phyloP scores from a whole-genome alignment of 2,797 vertebrate genomes.

The Hippopotamyrus pictus region DNA sequence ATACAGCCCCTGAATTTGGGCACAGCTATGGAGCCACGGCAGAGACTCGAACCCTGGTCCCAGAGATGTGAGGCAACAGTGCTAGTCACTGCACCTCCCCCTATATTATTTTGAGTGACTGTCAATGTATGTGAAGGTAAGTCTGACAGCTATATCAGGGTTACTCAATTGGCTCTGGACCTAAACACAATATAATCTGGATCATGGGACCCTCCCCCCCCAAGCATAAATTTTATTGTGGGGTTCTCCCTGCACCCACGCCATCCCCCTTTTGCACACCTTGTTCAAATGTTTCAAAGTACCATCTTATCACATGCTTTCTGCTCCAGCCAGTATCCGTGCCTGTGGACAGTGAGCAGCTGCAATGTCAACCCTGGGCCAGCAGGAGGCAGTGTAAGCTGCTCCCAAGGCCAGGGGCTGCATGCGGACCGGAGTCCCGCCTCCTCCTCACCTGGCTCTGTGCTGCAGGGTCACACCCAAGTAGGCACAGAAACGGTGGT shows the following conservation, averaged over 20 bases:
- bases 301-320: not conserved
- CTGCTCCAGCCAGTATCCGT: slow-evolving; percentile 74
- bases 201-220: not conserved
- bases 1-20: not conserved
- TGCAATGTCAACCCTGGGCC: slow-evolving; percentile 58
- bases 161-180: not conserved
- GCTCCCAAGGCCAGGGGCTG: slow-evolving; percentile 53
- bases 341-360: slow-evolving; percentile 82
- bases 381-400: slow-evolving; percentile 44
- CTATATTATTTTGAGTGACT: not conserved
- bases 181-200: not conserved
- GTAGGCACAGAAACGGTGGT: slow-evolving; percentile 60
- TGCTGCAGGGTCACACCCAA: slow-evolving; percentile 56
- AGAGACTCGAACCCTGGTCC: not conserved
- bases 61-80: not conserved
- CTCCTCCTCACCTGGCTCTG: slow-evolving; percentile 55
- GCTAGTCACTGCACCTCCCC: not conserved
- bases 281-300: not conserved
- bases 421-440: slow-evolving; percentile 45
- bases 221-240: not conserved
- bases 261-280: not conserved
- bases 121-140: not conserved
- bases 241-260: not conserved
- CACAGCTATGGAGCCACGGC: not conserved
- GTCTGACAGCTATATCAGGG: not conserved